A percentile compares a stretch with the other conserved stretches of the same genome.
phyloP scores from a whole-genome alignment of 1,140 invertebrate genomes.

The Phenacoccus solenopsis region DNA sequence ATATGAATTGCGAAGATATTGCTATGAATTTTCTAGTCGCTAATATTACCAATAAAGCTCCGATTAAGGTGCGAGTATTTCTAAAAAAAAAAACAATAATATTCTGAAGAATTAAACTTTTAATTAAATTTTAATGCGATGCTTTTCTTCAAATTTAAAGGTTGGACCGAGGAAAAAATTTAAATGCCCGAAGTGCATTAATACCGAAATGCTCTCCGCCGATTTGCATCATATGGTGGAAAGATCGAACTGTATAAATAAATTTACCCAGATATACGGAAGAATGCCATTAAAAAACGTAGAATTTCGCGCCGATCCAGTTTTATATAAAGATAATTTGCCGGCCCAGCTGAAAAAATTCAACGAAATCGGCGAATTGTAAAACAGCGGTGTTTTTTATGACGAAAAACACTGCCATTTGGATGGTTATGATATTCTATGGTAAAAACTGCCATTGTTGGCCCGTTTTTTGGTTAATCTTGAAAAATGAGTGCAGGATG shows the following conservation, averaged over 20 bases:
- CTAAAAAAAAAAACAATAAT: constrained; percentile 7
- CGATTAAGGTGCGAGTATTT: constrained; percentile 61
- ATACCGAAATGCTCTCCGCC: constrained; percentile 86
- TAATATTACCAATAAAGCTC: constrained; percentile 81
- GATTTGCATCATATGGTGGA: constrained; percentile 87
- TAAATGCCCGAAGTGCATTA: constrained; percentile 88
- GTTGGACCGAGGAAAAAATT: constrained; percentile 97
- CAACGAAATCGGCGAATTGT: constrained; percentile 82
- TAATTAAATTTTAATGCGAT: not conserved
- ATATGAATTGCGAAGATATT: constrained; percentile 92
- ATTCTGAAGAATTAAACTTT: not conserved
- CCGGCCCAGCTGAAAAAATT: constrained; percentile 78
- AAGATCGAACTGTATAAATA: constrained; percentile 80
- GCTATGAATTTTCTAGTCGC: constrained; percentile 89
- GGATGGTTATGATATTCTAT: no score
- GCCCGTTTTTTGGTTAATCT: no score
- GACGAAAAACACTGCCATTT: no score
- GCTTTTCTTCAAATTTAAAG: constrained; percentile 35
- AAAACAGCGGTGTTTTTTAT: no score
- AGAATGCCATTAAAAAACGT: constrained; percentile 76
- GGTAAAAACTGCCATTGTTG: no score
- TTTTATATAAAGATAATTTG: constrained; percentile 80
- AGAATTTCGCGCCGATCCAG: constrained; percentile 89
- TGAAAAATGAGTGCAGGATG: no score
- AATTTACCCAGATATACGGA: constrained; percentile 70